Conservation (phyloP, 2,113 vertebrate genomes). For the Thamnaconus septentrionalis region DNA sequence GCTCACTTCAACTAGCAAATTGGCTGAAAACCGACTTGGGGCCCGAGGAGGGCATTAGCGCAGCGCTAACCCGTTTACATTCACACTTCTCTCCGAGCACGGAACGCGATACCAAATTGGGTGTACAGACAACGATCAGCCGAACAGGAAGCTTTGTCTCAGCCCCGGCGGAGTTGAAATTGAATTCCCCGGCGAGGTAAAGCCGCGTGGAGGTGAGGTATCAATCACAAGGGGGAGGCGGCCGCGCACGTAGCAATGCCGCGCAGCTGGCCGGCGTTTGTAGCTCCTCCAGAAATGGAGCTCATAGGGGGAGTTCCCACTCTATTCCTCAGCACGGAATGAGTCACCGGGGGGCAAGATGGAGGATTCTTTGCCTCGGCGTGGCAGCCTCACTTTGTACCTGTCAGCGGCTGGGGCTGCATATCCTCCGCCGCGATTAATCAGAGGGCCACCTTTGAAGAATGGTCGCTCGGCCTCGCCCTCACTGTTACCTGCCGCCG, state of each 20-base stretch:
- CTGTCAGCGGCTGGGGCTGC: conserved; percentile 47
- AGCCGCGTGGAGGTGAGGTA: conserved; percentile 6
- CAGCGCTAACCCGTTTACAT: conserved; percentile 31
- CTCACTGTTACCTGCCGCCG: conserved; percentile 49
- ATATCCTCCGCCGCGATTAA: conserved; percentile 52
- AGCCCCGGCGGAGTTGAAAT: conserved; percentile 32
- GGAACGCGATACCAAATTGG: conserved; percentile 27
- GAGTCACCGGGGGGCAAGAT: conserved; percentile 54
- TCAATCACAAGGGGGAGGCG: conserved; percentile 23
- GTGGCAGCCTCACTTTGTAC: conserved; percentile 61
- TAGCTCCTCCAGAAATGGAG: conserved; percentile 6
- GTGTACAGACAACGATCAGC: conserved; percentile 4
- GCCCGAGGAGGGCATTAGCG: conserved; percentile 29
- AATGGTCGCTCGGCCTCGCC: conserved; percentile 23
- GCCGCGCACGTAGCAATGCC: background rate
- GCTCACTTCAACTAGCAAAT: conserved; percentile 47
- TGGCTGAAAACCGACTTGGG: conserved; percentile 48
- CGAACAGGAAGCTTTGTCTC: conserved; percentile 31
- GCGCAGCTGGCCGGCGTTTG: background rate
- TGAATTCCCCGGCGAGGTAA: conserved; percentile 21
- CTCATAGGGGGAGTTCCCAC: conserved; percentile 13
- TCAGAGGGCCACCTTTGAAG: conserved; percentile 64
- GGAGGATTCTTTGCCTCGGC: conserved; percentile 56
- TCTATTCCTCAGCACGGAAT: conserved; percentile 26
- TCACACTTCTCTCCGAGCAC: conserved; percentile 13